Conservation (phyloP, 2,113 vertebrate genomes). For the Pluvialis apricaria region DNA sequence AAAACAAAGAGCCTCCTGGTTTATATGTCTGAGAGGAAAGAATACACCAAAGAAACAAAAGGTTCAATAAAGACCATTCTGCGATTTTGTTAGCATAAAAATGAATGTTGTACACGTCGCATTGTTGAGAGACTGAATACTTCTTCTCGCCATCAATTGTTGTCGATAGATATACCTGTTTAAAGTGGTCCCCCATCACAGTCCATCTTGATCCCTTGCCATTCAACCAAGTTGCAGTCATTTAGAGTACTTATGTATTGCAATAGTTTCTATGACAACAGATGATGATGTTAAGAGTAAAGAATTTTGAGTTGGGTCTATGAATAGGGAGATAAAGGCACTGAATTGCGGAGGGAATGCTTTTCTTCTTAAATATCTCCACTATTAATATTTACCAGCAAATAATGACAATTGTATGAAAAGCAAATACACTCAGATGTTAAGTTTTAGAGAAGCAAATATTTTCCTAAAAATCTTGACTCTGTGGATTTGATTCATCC, state of each 20-base stretch:
- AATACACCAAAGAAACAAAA: slow-evolving; percentile 41
- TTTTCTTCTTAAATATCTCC: not conserved
- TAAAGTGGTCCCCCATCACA: slow-evolving; percentile 30
- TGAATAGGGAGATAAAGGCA: slow-evolving; percentile 64
- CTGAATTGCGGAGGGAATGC: slow-evolving; percentile 19
- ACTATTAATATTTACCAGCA: not conserved
- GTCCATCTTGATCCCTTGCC: slow-evolving; percentile 64
- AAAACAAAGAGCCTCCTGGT: slow-evolving; percentile 25
- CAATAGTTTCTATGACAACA: slow-evolving; percentile 76
- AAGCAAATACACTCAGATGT: not conserved
- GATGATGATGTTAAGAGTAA: slow-evolving; percentile 71
- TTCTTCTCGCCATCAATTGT: not conserved
- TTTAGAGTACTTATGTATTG: slow-evolving; percentile 65
- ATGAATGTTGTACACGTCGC: not conserved
- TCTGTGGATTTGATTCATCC: not conserved
- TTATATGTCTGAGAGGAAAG: slow-evolving; percentile 23
- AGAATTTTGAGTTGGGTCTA: slow-evolving; percentile 66
- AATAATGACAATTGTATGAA: not conserved
- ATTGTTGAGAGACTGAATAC: not conserved
- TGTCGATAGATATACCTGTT: slow-evolving; percentile 9
- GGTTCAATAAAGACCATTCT: not conserved
- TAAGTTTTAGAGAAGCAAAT: not conserved
- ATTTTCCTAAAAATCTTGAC: not conserved
- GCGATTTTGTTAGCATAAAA: slow-evolving; percentile 10
- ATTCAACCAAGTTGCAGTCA: slow-evolving; percentile 66